phyloP scores from a whole-genome alignment of 2,888 invertebrate species.

The Hirtodrosophila alboralis region DNA sequence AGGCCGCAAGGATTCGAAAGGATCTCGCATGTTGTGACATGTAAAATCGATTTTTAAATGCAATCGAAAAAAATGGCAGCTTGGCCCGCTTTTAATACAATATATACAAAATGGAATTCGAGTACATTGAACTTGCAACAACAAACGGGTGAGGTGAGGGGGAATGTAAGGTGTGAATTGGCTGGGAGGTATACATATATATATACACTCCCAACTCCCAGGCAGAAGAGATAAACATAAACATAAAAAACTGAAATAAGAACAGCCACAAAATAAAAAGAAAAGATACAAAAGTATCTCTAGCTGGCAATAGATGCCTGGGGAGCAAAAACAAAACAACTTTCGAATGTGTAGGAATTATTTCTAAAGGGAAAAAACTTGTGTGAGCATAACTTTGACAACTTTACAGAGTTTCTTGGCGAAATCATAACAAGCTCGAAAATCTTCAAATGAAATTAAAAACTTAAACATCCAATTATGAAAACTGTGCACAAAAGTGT shows the following conservation, averaged over 20 bases:
- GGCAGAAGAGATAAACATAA: conserved; percentile 68
- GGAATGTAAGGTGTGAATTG: conserved; percentile 66
- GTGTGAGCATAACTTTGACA: conserved; percentile 15
- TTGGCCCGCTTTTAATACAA: conserved; percentile 21
- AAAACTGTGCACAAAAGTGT: conserved; percentile 20
- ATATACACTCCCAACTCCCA: conserved; percentile 13
- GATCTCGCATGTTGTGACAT: conserved; percentile 37
- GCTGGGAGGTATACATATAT: conserved; percentile 35
- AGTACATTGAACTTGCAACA: conserved; percentile 61
- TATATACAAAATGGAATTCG: conserved; percentile 65
- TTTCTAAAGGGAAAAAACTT: too few relatives aligned
- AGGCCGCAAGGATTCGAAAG: background rate
- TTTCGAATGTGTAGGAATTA: too few relatives aligned
- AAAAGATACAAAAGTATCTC: conserved; percentile 10
- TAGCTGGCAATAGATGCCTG: conserved; percentile 43
- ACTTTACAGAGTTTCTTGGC: conserved; percentile 4
- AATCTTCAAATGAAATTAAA: conserved; percentile 63
- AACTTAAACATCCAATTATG: conserved; percentile 54
- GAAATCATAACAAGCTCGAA: conserved; percentile 29
- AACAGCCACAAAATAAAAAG: conserved; percentile 14
- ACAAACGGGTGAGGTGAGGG: conserved; percentile 28
- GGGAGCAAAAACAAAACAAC: conserved; percentile 36
- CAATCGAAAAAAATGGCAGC: conserved; percentile 36
- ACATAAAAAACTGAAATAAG: conserved; percentile 46
- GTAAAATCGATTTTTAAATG: conserved; percentile 64